Percentiles rank a stretch among this genome's conserved stretches.
These are phyloP conservation scores for Megatriorchis doriae DNA, from an alignment of 2,113 vertebrate species.

Conservation along the genomic window DNA sequence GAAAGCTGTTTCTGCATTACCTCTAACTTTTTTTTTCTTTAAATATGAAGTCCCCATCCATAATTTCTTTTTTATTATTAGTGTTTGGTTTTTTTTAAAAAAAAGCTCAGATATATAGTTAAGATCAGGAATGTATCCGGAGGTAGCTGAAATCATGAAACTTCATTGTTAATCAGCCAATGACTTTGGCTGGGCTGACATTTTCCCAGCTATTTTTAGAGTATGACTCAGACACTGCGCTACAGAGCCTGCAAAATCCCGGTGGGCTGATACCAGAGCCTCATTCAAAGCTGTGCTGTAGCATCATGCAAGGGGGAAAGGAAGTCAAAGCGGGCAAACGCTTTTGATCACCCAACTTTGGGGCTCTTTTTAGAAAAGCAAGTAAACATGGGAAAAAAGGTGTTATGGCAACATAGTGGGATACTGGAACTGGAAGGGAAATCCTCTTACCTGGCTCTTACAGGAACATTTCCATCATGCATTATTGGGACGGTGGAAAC, in stretches of 20 bases:
- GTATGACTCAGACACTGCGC: slow-evolving; percentile 39
- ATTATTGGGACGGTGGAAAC: neutral
- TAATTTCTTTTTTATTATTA: neutral
- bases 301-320: neutral
- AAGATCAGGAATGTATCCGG: neutral
- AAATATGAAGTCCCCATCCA: neutral
- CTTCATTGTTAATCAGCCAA: neutral
- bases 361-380: neutral
- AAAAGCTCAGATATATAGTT: neutral
- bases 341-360: neutral
- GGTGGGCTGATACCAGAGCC: neutral
- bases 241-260: neutral
- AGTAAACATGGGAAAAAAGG: neutral
- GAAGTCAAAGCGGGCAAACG: neutral
- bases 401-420: neutral
- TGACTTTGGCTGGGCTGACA: slow-evolving; percentile 49
- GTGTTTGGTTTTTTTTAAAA: neutral
- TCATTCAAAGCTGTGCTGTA: neutral
- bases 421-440: neutral
- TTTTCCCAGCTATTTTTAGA: slow-evolving; percentile 62
- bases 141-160: neutral
- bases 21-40: neutral
- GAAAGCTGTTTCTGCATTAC: neutral
- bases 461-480: neutral
- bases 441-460: neutral